phyloP scores from a whole-genome alignment of 2,888 invertebrate species.

The Eristalis tenax region DNA sequence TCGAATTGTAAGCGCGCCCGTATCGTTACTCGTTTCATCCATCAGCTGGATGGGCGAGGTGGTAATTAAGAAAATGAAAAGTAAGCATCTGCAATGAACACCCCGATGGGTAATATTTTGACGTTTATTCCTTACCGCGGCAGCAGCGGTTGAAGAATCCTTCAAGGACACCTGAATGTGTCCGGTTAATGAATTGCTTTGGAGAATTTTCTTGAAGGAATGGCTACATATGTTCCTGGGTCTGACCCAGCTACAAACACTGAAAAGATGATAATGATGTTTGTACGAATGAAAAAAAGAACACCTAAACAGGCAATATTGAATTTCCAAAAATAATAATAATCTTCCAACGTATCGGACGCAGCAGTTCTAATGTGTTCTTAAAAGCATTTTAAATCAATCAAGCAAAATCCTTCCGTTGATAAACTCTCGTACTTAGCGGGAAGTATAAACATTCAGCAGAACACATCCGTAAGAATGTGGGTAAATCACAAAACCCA shows the following conservation, averaged over 20 bases:
- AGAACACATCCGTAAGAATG: not conserved
- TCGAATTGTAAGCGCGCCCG: not conserved
- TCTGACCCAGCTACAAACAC: not conserved
- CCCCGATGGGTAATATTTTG: not conserved
- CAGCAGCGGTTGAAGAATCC: not conserved
- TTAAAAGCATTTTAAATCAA: not conserved
- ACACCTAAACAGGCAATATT: too few relatives aligned
- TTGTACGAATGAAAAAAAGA: too few relatives aligned
- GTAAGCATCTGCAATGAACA: not conserved
- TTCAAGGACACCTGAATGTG: not conserved
- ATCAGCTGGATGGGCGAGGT: not conserved
- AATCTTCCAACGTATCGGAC: not conserved
- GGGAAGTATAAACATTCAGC: not conserved
- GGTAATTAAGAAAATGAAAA: not conserved
- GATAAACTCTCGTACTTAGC: not conserved
- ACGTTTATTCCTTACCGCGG: not conserved
- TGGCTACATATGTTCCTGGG: too few relatives aligned
- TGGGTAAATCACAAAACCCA: not conserved
- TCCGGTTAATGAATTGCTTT: not conserved
- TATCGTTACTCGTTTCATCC: not conserved
- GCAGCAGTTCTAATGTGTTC: not conserved
- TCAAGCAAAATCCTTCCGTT: not conserved
- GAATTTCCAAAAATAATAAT: too few relatives aligned
- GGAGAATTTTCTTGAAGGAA: not conserved
- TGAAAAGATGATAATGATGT: too few relatives aligned